Evolutionary conservation across 2,888 invertebrate genomes (phyloP).

Genomic region (Hirtodrosophila trivittata): DNA sequence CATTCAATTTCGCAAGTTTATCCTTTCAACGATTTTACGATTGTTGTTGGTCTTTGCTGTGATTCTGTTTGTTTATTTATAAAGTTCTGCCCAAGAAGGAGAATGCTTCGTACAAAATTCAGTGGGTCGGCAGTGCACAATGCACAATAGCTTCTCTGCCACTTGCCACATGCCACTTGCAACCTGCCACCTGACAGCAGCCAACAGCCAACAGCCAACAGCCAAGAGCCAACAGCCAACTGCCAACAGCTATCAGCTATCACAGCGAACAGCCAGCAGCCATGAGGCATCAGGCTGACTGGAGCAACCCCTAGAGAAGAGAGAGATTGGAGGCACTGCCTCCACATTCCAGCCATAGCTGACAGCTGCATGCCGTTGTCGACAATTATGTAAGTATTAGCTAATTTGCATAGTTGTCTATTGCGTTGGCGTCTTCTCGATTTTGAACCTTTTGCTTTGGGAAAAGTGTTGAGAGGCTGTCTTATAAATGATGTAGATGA

Average conservation of each 20-base stretch:
- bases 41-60: no score
- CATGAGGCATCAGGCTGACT: no score
- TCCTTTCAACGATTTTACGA: no score
- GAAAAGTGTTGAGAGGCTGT: constrained; percentile 63
- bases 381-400: constrained; percentile 59
- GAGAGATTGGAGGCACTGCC: no score
- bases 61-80: background rate
- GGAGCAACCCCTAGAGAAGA: no score
- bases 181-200: background rate
- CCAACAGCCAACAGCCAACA: background rate
- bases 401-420: constrained; percentile 71
- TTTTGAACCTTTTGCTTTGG: constrained; percentile 58
- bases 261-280: no score
- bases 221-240: no score
- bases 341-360: constrained; percentile 17
- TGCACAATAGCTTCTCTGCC: background rate
- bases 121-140: background rate
- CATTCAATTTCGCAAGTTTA: no score
- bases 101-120: background rate
- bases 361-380: constrained; percentile 50
- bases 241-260: no score
- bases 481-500: constrained; percentile 43
- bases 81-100: background rate
- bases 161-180: background rate
- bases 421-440: constrained; percentile 70